These are phyloP conservation scores for Cotesia glomerata DNA, from an alignment of 1,140 invertebrate species.

Conservation along the genomic window DNA sequence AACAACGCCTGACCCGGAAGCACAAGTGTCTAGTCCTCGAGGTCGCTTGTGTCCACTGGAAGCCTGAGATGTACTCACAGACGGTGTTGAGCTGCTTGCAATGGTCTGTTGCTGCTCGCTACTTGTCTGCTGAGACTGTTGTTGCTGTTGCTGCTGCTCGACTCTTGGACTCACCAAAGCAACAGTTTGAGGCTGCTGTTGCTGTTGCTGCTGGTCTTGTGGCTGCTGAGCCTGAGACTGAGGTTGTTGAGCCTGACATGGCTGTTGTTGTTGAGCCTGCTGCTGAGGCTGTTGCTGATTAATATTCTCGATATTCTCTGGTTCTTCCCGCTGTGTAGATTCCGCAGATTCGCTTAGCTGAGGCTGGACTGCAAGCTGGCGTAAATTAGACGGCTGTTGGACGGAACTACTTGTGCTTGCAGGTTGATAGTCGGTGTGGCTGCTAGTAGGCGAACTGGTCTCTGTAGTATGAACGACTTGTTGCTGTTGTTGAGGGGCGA, in stretches of 20 bases:
- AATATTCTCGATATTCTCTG: constrained; percentile 57
- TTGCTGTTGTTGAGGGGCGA: constrained; percentile 67
- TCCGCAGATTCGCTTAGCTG: constrained; percentile 58
- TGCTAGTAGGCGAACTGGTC: constrained; percentile 65
- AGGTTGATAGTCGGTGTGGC: constrained; percentile 59
- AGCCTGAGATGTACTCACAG: constrained; percentile 70
- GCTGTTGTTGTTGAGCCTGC: constrained; percentile 44
- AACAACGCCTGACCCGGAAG: constrained; percentile 60
- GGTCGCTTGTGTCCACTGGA: constrained; percentile 65
- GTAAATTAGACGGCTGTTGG: constrained; percentile 46
- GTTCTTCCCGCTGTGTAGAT: constrained; percentile 59
- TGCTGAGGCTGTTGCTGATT: constrained; percentile 44
- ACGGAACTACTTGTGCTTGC: constrained; percentile 55
- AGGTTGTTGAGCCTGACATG: constrained; percentile 50
- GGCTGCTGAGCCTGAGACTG: constrained; percentile 55
- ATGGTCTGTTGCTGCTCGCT: constrained; percentile 62
- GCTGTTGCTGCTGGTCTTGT: constrained; percentile 49
- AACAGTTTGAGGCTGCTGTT: constrained; percentile 69
- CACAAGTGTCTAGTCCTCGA: constrained; percentile 65
- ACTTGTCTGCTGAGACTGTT: constrained; percentile 42
- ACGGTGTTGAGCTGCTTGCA: constrained; percentile 64
- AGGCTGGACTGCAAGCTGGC: constrained; percentile 56
- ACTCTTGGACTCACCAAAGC: constrained; percentile 77
- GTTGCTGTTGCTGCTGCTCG: constrained; percentile 62
- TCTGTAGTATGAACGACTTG: constrained; percentile 64